Evolutionary conservation across 2,113 vertebrate species (phyloP).

Genomic region (Zosterops japonicus): DNA sequence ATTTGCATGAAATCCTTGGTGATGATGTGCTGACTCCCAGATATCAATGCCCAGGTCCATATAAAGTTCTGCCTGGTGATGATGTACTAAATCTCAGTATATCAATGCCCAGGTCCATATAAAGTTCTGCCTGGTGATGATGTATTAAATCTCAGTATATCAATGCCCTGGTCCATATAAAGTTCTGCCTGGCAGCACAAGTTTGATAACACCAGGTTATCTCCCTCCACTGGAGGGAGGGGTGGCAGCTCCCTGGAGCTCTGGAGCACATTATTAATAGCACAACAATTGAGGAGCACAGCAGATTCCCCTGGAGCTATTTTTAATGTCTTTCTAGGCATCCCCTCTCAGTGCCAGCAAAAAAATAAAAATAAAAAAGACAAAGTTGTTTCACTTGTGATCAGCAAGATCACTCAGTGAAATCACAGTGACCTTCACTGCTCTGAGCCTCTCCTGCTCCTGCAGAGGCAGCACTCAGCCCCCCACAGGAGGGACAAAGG

Average conservation of each 20-base stretch:
- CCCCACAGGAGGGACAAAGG: accelerated
- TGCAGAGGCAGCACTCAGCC: neutral
- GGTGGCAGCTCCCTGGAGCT: accelerated
- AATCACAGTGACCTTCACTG: neutral
- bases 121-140: neutral
- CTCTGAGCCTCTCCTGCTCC: neutral
- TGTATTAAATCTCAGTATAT: too few relatives aligned
- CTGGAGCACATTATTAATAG: neutral
- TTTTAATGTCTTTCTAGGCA: neutral
- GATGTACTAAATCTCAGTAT: too few relatives aligned
- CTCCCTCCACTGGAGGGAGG: neutral
- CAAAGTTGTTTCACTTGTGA: neutral
- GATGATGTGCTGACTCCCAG: too few relatives aligned
- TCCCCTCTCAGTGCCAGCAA: neutral
- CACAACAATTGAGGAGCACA: neutral
- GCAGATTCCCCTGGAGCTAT: neutral
- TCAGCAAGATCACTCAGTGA: neutral
- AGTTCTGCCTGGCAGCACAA: neutral
- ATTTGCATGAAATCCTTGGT: neutral
- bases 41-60: too few relatives aligned
- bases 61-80: too few relatives aligned
- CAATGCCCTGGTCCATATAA: too few relatives aligned
- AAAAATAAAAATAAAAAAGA: neutral
- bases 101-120: too few relatives aligned
- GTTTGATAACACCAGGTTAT: neutral